Percentiles rank a stretch among this genome's conserved stretches.
These are phyloP conservation scores for Psittacula cyanocephala DNA, from an alignment of 2,113 vertebrate species.

Conservation along the genomic window DNA sequence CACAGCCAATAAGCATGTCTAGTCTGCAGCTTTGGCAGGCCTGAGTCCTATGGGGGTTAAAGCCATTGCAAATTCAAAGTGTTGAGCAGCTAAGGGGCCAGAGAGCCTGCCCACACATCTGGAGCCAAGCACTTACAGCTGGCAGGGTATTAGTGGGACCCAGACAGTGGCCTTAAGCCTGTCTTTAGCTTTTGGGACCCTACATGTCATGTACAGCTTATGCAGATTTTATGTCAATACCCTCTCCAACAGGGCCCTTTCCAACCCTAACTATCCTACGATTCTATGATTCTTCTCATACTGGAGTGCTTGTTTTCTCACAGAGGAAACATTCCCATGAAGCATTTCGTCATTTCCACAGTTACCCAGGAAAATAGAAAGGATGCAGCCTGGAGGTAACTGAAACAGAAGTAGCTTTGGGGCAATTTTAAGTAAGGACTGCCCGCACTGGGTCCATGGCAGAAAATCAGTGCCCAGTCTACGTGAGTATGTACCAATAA, in stretches of 20 bases:
- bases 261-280: not conserved
- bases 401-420: not conserved
- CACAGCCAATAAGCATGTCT: not conserved
- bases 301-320: not conserved
- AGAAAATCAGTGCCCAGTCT: not conserved
- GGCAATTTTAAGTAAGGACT: not conserved
- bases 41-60: not conserved
- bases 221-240: not conserved
- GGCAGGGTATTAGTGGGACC: not conserved
- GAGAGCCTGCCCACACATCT: fast-evolving
- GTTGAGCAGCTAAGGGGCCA: fast-evolving
- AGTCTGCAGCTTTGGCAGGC: not conserved
- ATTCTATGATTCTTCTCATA: not conserved
- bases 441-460: not conserved
- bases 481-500: not conserved
- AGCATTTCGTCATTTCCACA: not conserved
- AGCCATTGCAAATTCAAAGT: not conserved
- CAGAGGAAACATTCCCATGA: not conserved
- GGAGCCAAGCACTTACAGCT: not conserved
- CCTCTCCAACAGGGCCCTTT: not conserved
- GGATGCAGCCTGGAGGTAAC: not conserved
- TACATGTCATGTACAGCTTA: not conserved
- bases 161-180: not conserved
- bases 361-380: not conserved
- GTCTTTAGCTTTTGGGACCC: not conserved